phyloP scores from a whole-genome alignment of 1,140 invertebrate genomes.

The Apis dorsata region DNA sequence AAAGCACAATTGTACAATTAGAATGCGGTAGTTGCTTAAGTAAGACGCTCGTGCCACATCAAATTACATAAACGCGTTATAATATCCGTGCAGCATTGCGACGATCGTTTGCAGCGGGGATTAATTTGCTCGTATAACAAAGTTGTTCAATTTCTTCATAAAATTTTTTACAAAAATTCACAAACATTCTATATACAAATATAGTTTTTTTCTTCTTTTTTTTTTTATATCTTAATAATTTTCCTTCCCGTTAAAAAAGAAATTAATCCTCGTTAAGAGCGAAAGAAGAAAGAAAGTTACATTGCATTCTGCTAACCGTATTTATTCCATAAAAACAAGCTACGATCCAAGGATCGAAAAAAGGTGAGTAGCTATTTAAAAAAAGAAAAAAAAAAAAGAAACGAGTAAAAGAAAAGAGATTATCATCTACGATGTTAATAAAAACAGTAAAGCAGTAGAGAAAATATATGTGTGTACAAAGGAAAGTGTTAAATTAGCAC shows the following conservation, averaged over 20 bases:
- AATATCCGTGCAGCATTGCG: slow-evolving; percentile 27
- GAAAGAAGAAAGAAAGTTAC: slow-evolving; percentile 32
- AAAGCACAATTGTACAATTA: slow-evolving; percentile 48
- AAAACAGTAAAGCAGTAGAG: slow-evolving; percentile 3
- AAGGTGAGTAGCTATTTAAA: slow-evolving; percentile 76
- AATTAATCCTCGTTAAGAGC: slow-evolving; percentile 49
- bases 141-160: neutral
- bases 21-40: slow-evolving; percentile 69
- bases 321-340: slow-evolving; percentile 79
- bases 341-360: slow-evolving; percentile 80
- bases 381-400: slow-evolving; percentile 19
- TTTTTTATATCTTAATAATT: neutral
- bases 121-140: slow-evolving; percentile 34
- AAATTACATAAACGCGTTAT: slow-evolving; percentile 31
- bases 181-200: neutral
- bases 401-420: slow-evolving; percentile 16
- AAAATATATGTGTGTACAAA: slow-evolving; percentile 9
- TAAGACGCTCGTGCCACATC: slow-evolving; percentile 53
- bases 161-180: neutral
- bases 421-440: slow-evolving; percentile 17
- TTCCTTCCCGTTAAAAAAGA: neutral
- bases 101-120: slow-evolving; percentile 32
- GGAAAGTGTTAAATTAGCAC: slow-evolving; percentile 4
- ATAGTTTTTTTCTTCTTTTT: neutral
- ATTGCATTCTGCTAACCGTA: slow-evolving; percentile 70